A percentile compares a stretch with the other conserved stretches of the same genome.
Conservation (phyloP, 2,797 vertebrate species). For the Gorsachius magnificus region DNA sequence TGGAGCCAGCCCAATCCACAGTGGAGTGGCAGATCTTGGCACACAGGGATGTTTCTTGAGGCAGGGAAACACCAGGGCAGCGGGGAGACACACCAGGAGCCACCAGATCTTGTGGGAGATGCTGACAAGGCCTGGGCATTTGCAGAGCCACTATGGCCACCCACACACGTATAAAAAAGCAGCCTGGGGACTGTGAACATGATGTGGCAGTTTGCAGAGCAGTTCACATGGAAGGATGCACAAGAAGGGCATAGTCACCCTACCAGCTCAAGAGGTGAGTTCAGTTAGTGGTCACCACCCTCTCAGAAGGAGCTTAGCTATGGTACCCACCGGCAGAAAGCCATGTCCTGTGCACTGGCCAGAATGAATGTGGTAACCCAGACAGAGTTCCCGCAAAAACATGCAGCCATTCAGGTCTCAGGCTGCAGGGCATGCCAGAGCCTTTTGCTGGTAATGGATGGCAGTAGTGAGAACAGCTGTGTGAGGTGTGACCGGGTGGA, state of each 20-base stretch:
- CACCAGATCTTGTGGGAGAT: neutral
- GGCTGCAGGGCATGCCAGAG: neutral
- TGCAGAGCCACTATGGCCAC: neutral
- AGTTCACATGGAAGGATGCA: neutral
- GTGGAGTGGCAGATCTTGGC: neutral
- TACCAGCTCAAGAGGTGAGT: neutral
- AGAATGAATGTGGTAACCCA: neutral
- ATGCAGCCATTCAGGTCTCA: neutral
- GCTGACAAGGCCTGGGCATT: neutral
- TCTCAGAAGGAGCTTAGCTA: neutral
- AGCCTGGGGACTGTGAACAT: neutral
- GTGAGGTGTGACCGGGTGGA: neutral
- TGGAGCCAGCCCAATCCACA: fast-evolving
- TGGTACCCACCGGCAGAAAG: neutral
- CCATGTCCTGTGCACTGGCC: neutral
- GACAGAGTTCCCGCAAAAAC: neutral
- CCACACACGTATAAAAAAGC: neutral
- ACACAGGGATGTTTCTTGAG: too few relatives aligned
- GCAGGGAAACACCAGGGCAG: neutral
- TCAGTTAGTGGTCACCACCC: neutral
- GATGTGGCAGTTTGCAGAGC: neutral
- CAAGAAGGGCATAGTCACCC: neutral
- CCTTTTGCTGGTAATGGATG: neutral
- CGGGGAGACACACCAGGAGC: neutral
- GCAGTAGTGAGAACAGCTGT: neutral